Evolutionary conservation across 2,113 vertebrate species (phyloP), one percentile per base, ranked within the genome.

Genomic region (Callocephalon fimbriatum): DNA sequence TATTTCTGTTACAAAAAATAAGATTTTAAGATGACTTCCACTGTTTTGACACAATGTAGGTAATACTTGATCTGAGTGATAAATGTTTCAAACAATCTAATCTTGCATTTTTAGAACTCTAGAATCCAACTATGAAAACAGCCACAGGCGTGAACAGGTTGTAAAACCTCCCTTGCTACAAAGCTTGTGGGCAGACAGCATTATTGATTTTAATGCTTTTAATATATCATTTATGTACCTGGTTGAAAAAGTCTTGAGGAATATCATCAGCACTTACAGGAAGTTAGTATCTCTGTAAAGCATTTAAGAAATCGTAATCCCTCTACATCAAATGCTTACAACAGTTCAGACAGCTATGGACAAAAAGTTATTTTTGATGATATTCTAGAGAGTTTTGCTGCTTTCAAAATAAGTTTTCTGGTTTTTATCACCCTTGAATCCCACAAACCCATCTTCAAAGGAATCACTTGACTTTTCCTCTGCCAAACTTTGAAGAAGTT

Each of bases 301-400:
- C 9, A 90, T 68, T 71, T 58, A 44, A 66, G 21, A 48, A 93
- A 88, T 10, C 91, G 25, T 31, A 82, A 75, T 63, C 21, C 15
- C 48, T 83, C 54, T 48, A 5, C 21, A 76, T 48, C 44, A 79
- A 79, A n/a, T 44, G 26, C 51, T 82, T 71, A 17, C 71, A 67
- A 63, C 26, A 31, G n/a, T 85, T 75, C 51, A 82, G 32, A 1
- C 13, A 68, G 56, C 7, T 14, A 1, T 0, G 1, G 26, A 82
- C 40, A 92, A 59, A 65, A 73, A 47, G 8, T 21, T 62, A 2
- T 15, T 65, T 32, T 66, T 32, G 62, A 44, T 16, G 32, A 90
- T 20, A 47, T 32, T 50, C 38, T 17, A 17, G 35, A 79, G 77
- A 88, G 40, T 15, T 51, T 5, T 16, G 26, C 0, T 82, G 29